These are phyloP conservation scores for Morpho achilles DNA, from an alignment of 2,888 invertebrate species.

Conservation along the genomic window DNA sequence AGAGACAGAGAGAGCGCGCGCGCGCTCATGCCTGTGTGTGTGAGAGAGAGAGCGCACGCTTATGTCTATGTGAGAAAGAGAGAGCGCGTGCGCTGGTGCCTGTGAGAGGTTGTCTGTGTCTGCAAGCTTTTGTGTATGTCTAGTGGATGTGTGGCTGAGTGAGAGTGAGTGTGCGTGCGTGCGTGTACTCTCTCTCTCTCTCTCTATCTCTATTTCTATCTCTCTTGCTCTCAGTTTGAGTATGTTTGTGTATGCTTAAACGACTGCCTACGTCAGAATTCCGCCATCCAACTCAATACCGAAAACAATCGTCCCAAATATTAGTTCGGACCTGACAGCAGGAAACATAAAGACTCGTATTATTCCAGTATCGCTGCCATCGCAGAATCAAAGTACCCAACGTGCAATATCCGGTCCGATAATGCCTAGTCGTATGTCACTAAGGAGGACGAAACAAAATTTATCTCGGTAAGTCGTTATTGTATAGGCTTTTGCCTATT, in stretches of 20 bases:
- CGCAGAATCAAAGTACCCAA: slow-evolving; percentile 32
- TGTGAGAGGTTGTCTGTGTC: background rate
- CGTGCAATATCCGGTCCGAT: slow-evolving; percentile 36
- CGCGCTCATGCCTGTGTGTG: background rate
- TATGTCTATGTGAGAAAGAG: background rate
- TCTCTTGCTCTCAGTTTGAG: too few species aligned
- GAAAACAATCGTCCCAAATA: too few species aligned
- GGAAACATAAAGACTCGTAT: too few species aligned
- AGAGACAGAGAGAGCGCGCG: too few species aligned
- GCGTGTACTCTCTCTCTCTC: background rate
- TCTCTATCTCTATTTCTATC: too few species aligned
- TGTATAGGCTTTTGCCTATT: background rate
- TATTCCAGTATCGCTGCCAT: slow-evolving; percentile 44
- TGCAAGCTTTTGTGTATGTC: background rate
- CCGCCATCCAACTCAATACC: too few species aligned
- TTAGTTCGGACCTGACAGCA: too few species aligned
- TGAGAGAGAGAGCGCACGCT: background rate
- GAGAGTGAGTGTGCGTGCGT: background rate
- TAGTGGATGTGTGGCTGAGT: background rate
- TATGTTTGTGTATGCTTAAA: too few species aligned
- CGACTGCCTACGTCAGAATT: too few species aligned
- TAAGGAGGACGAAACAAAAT: slow-evolving; percentile 50
- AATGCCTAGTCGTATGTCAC: slow-evolving; percentile 63
- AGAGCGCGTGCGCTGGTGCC: background rate
- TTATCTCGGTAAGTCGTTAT: slow-evolving; percentile 24